Evolutionary conservation across 2,888 invertebrate species (phyloP).

Genomic region (Dexiosoma caninum): DNA sequence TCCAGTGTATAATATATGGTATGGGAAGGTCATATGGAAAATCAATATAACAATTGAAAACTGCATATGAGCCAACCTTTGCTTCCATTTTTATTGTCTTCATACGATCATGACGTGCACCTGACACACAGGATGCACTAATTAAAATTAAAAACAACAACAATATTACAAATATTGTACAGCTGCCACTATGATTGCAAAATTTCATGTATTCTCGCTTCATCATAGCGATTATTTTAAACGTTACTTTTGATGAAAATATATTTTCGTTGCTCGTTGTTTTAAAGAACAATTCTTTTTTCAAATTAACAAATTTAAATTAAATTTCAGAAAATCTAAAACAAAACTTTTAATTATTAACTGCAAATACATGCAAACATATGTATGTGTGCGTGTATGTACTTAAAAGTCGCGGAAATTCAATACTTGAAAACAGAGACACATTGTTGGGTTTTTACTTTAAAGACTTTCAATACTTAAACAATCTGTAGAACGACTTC

Average conservation of each 20-base stretch:
- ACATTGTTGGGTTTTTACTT: background rate
- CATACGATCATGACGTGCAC: slow-evolving; percentile 68
- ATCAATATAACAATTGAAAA: slow-evolving; percentile 82
- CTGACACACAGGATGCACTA: slow-evolving; percentile 75
- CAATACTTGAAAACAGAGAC: background rate
- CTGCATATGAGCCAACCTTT: slow-evolving; percentile 78
- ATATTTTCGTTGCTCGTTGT: background rate
- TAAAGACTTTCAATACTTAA: background rate
- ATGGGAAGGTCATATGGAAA: slow-evolving; percentile 91
- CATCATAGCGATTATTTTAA: slow-evolving; percentile 2
- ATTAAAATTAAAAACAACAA: slow-evolving; percentile 70
- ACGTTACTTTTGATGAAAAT: slow-evolving; percentile 7
- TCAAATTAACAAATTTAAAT: background rate
- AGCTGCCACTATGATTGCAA: slow-evolving; percentile 27
- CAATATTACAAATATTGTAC: slow-evolving; percentile 25
- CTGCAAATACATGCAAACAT: too few relatives aligned
- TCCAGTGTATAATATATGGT: slow-evolving; percentile 93
- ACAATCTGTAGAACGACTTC: background rate
- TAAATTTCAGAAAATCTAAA: too few relatives aligned
- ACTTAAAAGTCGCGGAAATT: background rate
- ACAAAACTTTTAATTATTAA: too few relatives aligned
- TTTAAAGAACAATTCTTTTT: background rate
- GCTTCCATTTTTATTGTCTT: slow-evolving; percentile 75
- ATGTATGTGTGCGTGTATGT: too few relatives aligned
- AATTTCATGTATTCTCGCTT: slow-evolving; percentile 40